Conservation (phyloP, 2,797 vertebrate genomes). For the Sciurus carolinensis region DNA sequence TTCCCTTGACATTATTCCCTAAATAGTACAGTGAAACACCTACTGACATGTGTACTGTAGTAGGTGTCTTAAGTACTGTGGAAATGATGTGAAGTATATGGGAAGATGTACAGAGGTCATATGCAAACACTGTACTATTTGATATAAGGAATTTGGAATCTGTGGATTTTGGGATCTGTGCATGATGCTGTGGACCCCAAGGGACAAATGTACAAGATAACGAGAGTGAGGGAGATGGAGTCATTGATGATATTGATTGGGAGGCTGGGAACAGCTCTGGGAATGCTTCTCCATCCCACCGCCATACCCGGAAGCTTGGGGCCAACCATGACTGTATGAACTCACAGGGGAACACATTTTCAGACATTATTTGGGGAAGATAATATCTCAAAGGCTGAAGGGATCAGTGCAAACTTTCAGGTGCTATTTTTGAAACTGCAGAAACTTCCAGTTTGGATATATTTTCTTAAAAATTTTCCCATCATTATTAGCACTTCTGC, state of each 20-base stretch:
- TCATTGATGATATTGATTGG: fast-evolving
- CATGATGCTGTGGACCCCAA: no score
- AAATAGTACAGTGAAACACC: not conserved
- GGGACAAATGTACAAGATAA: not conserved
- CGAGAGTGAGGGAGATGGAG: not conserved
- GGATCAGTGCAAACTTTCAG: not conserved
- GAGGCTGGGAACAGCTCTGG: fast-evolving
- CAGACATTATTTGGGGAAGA: not conserved
- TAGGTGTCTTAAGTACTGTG: not conserved
- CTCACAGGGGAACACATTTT: not conserved
- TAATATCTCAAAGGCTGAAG: not conserved
- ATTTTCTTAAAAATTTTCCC: conserved; percentile 58
- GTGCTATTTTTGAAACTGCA: conserved; percentile 50
- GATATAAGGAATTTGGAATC: not conserved
- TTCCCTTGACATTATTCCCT: not conserved
- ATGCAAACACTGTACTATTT: not conserved
- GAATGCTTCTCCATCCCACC: no score
- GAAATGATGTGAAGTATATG: not conserved
- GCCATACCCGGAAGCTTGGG: not conserved
- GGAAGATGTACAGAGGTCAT: no score
- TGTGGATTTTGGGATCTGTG: not conserved
- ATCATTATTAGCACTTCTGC: conserved; percentile 72
- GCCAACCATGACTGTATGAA: fast-evolving
- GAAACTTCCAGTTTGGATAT: conserved; percentile 62
- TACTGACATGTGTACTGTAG: not conserved